Base-by-base conservation (phyloP, 2,797 vertebrate species). In the Geotrypetes seraphini region DNA sequence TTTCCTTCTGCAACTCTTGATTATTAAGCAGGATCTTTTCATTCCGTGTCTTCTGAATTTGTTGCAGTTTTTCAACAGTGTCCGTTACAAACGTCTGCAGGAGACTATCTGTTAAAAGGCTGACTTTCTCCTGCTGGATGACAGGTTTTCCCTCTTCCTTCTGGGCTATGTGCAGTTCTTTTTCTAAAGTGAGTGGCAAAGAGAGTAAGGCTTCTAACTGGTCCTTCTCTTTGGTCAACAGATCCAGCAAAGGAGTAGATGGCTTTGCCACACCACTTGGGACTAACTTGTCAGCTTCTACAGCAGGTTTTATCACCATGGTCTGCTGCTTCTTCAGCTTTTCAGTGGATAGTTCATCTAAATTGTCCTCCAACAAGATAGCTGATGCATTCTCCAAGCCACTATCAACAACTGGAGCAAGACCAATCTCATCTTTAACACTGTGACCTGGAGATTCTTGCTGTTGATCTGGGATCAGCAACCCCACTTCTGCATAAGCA, bases 1-100 rank as follows among this genome's bases (percentile, higher is more conserved):
- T 53, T 32, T 50, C 34, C 39, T 54, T 56, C 77, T 44, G 75
- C 49, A 71, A 73, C 40, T 64, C 69, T 48, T 64, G 66, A 37
- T 86, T 86, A 50, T 76, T 83, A 30, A 67, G 51, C 9, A 73
- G 68, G 31, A 97, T 90, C 71, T 95, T 99, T 59, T 90, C 73
- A 53, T 86, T 81, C 56, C 81, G 87, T 21, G 56, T 48, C 52
- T 76, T 94, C 68, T 81, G 89, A 43, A 99, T 87, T 65, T 90
- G 70, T 48, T 86, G 75, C 39, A 92, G 68, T 47, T 96, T 86
- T 36, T 5, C 57, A 47, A 99, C 73, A 0, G 88, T 66, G 31
- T 97, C 92, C 25, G 75, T 78, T 42, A 99, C 57, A 67, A 90
- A 89, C 59, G 64, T 79, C 36, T 67, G 71, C 8, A 99, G 53